Base-by-base conservation (phyloP, 2,113 vertebrate genomes). In the Pteropus alecto region DNA sequence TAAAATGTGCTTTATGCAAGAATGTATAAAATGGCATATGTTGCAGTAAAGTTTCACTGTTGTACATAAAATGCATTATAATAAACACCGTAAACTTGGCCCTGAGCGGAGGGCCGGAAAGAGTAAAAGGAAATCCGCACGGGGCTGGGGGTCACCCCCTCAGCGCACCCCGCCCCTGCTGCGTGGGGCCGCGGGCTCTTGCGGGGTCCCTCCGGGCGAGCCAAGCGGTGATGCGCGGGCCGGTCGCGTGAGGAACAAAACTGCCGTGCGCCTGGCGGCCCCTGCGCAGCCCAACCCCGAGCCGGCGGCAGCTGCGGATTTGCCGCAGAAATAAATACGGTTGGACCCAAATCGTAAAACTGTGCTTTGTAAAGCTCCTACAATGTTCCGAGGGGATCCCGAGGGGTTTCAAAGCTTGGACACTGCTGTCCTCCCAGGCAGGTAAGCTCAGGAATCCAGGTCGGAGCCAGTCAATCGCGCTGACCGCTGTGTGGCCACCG, bases 1-100 rank as follows among this genome's bases (percentile, higher is more conserved):
- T n/a, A 81, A 92, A 93, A 73, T 56, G 60, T 67, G 93, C 95
- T 87, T 96, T 93, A 58, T 81, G 96, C 38, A 11, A 71, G 88
- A 28, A 77, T 65, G 14, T 77, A 60, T 93, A 48, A 84, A 90
- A 41, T 2, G 46, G 84, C 97, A 38, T 77, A 77, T 61, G 85
- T 33, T 28, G 58, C 71, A 16, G 81, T 54, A 24, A 94, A 85
- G 93, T 60, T 38, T 97, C 97, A 76, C 84, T 61, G 63, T 83
- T 84, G 91, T 46, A 46, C 67, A 61, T 93, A 67, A 95, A 95
- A 76, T 2, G 38, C 12, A 35, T 90, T 79, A 51, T 71, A 77
- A 73, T 88, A 77, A 92, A 70, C 90, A 85, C 24, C 43, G 88
- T 85, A 38, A 63, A n/a, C 60, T 58, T 16, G 54, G 88, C 76